These are phyloP conservation scores for Anas platyrhynchos DNA, from an alignment of 2,113 vertebrate genomes.

Conservation along the genomic window DNA sequence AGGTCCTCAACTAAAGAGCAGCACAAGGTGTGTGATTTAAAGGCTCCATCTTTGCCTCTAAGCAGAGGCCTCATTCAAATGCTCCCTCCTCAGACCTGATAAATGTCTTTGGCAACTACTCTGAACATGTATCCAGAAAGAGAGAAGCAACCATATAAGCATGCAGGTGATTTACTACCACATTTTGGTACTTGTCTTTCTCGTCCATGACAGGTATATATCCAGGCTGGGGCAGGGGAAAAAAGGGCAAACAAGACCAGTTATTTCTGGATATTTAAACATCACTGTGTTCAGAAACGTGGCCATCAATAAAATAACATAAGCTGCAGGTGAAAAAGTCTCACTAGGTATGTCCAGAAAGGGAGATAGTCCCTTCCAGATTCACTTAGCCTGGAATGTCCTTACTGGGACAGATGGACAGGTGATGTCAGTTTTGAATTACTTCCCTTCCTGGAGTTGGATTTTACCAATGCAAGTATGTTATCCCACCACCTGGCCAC, in stretches of 20 bases:
- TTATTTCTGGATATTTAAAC: neutral
- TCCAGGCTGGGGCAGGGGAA: accelerated
- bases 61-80: neutral
- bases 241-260: neutral
- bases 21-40: neutral
- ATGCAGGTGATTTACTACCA: neutral
- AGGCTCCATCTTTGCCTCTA: neutral
- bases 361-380: neutral
- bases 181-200: neutral
- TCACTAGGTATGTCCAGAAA: neutral
- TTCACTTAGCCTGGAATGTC: neutral
- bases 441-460: neutral
- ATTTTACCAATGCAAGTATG: neutral
- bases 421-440: neutral
- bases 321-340: neutral
- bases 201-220: neutral
- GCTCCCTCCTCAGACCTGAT: neutral
- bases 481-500: neutral
- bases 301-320: neutral
- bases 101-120: neutral
- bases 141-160: neutral
- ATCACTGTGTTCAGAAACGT: neutral
- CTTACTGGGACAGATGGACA: neutral
- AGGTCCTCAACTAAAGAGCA: neutral
- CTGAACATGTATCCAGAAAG: neutral